Evolutionary conservation across 2,113 vertebrate genomes (phyloP).

Genomic region (Engraulis encrasicolus): DNA sequence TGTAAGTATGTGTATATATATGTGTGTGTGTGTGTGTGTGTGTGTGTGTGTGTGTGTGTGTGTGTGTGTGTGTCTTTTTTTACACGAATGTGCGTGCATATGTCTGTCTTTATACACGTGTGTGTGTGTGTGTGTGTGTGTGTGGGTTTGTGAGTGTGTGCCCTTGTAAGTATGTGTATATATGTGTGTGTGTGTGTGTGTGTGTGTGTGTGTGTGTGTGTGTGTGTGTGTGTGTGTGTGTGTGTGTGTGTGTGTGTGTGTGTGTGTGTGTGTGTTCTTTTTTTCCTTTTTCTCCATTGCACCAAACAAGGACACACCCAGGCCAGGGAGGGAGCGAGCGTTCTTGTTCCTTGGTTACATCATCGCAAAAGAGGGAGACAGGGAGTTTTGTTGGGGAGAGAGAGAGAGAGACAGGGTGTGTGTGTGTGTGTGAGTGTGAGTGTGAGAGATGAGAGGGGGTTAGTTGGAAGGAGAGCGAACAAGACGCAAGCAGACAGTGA

Average conservation of each 20-base stretch:
- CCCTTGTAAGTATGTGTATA: background rate
- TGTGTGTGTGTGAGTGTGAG: too few relatives aligned
- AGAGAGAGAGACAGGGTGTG: background rate
- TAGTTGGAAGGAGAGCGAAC: background rate
- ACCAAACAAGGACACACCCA: conserved; percentile 43
- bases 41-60: background rate
- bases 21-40: background rate
- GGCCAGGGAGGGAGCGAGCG: conserved; percentile 36
- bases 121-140: background rate
- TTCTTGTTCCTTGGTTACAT: conserved; percentile 43
- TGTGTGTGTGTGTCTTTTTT: too few relatives aligned
- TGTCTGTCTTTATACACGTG: too few relatives aligned
- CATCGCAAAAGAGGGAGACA: conserved; percentile 19
- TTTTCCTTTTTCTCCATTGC: background rate
- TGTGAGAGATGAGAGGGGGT: background rate
- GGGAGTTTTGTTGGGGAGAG: background rate
- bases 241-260: background rate
- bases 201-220: conserved; percentile 6
- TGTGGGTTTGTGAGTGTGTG: too few relatives aligned
- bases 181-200: background rate
- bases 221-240: background rate
- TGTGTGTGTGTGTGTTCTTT: background rate
- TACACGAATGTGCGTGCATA: background rate
- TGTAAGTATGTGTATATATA: background rate
- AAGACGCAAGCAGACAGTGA: background rate